Conservation (phyloP, 2,113 vertebrate species). For the Elgaria multicarinata region DNA sequence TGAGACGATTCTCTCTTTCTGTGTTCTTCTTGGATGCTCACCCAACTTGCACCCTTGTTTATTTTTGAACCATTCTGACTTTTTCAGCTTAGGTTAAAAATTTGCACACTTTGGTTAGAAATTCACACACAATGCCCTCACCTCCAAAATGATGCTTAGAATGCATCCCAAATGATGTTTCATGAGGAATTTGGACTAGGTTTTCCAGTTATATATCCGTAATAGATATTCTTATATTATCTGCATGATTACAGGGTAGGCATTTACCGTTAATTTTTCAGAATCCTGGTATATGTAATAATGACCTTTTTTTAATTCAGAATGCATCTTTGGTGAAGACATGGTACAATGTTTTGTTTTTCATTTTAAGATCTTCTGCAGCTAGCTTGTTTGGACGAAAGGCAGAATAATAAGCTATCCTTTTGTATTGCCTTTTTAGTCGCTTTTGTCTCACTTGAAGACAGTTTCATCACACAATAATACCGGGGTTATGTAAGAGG, state of each 20-base stretch:
- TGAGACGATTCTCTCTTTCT: too few relatives aligned
- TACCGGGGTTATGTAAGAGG: background rate
- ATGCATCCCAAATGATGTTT: background rate
- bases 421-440: constrained; percentile 20
- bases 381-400: background rate
- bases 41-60: too few relatives aligned
- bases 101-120: background rate
- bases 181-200: background rate
- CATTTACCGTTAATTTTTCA: background rate
- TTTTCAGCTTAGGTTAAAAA: background rate
- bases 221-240: background rate
- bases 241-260: background rate
- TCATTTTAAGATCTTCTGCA: background rate
- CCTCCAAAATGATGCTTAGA: background rate
- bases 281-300: background rate
- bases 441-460: constrained; percentile 10
- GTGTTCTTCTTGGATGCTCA: too few relatives aligned
- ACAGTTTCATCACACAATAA: constrained; percentile 14
- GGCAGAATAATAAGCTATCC: background rate
- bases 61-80: background rate
- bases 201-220: background rate
- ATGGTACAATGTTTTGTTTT: background rate
- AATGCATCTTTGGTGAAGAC: background rate
- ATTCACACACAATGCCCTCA: background rate
- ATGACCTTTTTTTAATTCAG: background rate